A percentile compares a stretch with the other conserved stretches of the same genome.
Conservation (phyloP, 2,888 invertebrate species). For the Meghimatium bilineatum region DNA sequence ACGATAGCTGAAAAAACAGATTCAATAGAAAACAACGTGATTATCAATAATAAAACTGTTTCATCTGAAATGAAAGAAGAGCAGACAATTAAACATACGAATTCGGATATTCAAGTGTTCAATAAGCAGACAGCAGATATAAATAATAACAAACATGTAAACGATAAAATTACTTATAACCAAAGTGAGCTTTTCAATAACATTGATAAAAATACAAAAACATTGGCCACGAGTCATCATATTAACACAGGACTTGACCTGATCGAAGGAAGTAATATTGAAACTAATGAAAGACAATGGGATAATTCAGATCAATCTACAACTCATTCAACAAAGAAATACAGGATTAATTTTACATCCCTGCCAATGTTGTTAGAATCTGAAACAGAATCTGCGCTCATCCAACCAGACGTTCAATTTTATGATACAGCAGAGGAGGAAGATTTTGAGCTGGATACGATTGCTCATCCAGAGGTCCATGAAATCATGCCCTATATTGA, state of each 20-base stretch:
- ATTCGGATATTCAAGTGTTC: not conserved
- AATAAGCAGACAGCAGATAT: not conserved
- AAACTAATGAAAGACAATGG: not conserved
- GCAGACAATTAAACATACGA: not conserved
- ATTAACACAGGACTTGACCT: not conserved
- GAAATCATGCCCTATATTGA: not conserved
- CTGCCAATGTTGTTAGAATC: not conserved
- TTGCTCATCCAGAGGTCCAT: too few relatives aligned
- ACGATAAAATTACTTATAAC: not conserved
- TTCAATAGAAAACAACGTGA: not conserved
- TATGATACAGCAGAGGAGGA: not conserved
- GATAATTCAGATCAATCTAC: not conserved
- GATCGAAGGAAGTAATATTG: not conserved
- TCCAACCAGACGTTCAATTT: not conserved
- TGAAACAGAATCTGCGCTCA: not conserved
- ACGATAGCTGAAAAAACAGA: not conserved
- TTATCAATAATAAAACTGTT: not conserved
- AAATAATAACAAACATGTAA: not conserved
- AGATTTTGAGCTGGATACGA: not conserved
- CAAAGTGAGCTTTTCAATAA: not conserved
- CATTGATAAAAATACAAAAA: not conserved
- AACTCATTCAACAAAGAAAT: not conserved
- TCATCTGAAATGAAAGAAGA: not conserved
- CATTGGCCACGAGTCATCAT: not conserved
- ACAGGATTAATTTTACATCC: conserved; percentile 3